Conservation (phyloP, 2,888 invertebrate species). For the Charanyca ferruginea region DNA sequence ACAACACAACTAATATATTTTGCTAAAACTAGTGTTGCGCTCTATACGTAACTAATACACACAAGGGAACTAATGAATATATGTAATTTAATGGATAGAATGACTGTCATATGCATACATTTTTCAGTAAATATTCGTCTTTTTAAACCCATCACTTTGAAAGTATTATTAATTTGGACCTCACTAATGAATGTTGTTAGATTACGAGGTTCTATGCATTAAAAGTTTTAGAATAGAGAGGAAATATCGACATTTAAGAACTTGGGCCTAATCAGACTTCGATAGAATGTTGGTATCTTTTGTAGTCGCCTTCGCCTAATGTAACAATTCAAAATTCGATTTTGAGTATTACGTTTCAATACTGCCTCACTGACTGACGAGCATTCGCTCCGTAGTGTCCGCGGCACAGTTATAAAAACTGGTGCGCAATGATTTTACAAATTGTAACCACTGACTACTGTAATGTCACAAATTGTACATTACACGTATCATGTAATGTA, state of each 20-base stretch:
- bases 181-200: slow-evolving; percentile 48
- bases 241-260: neutral
- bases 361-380: too few relatives aligned
- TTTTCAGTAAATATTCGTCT: slow-evolving; percentile 1
- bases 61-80: slow-evolving; percentile 23
- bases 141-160: slow-evolving; percentile 22
- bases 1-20: slow-evolving; percentile 45
- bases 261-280: neutral
- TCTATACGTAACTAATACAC: slow-evolving; percentile 22
- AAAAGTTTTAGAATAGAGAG: neutral
- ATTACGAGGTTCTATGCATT: neutral
- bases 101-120: neutral
- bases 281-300: neutral
- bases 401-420: too few relatives aligned
- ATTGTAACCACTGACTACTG: too few relatives aligned
- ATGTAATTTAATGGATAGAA: slow-evolving; percentile 4
- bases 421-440: too few relatives aligned
- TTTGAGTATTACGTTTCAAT: too few relatives aligned
- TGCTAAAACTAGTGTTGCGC: slow-evolving; percentile 37
- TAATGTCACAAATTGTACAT: too few relatives aligned
- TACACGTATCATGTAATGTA: too few relatives aligned
- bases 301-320: too few relatives aligned
- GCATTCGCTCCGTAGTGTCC: too few relatives aligned
- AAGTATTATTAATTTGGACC: slow-evolving; percentile 15
- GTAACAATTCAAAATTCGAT: too few relatives aligned